Evolutionary conservation across 2,888 invertebrate genomes (phyloP), one percentile per base, ranked within the genome.

Genomic region (Lithophane ornitopus): DNA sequence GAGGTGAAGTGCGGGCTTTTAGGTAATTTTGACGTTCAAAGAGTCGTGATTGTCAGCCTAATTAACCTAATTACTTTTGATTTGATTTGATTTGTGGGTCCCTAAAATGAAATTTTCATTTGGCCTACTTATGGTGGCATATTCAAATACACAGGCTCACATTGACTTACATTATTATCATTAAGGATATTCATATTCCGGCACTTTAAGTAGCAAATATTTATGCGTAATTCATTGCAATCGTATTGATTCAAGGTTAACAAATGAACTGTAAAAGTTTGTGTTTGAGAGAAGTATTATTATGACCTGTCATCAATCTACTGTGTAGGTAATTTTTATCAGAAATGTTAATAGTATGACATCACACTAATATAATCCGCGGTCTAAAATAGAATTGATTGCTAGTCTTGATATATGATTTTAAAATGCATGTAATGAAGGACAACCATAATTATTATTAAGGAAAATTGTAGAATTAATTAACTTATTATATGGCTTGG

Each of bases 181-280:
- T 0, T 54, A 46, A 8, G 3, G n/a, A 70, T 46, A 41, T 16
- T n/a, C 28, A 58, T 58, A 34, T 61, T 61, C 34, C 59, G 54
- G 65, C 14, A 73, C 12, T 44, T 59, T 3, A 67, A 58, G 54
- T 16, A 58, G 26, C 67, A 59, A 68, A 34, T 73, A 78, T 65
- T 59, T 65, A 65, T 56, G 0, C n/a, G 9, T 41, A 12, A 49
- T 16, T 70, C 58, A 82, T 74, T 82, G n/a, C n/a, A n/a, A n/a
- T n/a, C 68, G 34, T 67, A 67, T 74, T n/a, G 12, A 76, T 62
- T 49, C 70, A 76, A 82, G 84, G 82, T 19, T 8, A 82, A 62
- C 80, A 62, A 54, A 65, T 54, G 41, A 22, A 56, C 34, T 44
- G 34, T 4, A 28, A 59, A 80, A 69, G 39, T 46, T 82, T 54